These are phyloP conservation scores for Caenorhabditis japonica DNA, from an alignment of 2,888 invertebrate genomes.

Conservation along the genomic window DNA sequence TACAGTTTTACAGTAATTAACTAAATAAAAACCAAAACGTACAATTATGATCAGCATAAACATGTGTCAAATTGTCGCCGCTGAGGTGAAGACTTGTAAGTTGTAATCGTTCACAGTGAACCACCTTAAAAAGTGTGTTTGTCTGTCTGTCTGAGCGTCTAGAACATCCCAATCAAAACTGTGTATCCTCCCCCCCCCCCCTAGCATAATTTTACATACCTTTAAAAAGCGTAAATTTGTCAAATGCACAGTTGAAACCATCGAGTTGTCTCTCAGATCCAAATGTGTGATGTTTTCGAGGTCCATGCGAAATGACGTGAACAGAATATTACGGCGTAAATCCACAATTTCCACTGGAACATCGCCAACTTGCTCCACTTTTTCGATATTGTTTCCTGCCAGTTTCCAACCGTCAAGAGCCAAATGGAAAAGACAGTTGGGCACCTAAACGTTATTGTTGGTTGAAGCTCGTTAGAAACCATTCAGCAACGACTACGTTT, in stretches of 20 bases:
- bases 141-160: not conserved
- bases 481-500: too few relatives aligned
- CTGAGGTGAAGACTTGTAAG: conserved; percentile 78
- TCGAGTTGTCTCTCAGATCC: conserved; percentile 78
- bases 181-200: not conserved
- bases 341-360: conserved; percentile 28
- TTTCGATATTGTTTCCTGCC: conserved; percentile 58
- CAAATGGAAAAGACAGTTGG: conserved; percentile 18
- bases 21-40: too few relatives aligned
- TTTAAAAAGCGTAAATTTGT: conserved; percentile 76
- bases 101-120: conserved; percentile 79
- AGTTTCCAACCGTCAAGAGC: conserved; percentile 35
- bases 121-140: conserved; percentile 78
- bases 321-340: conserved; percentile 52
- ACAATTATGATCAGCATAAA: conserved; percentile 78
- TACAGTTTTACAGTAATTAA: too few relatives aligned
- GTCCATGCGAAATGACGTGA: conserved; percentile 53
- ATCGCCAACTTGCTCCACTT: conserved; percentile 26
- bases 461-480: too few relatives aligned
- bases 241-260: conserved; percentile 76
- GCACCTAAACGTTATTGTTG: conserved; percentile 26
- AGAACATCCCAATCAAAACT: not conserved
- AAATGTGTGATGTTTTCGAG: conserved; percentile 72
- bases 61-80: conserved; percentile 78
- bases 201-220: too few relatives aligned